Evolutionary conservation across 2,113 vertebrate species (phyloP).

Genomic region (Nestor notabilis): DNA sequence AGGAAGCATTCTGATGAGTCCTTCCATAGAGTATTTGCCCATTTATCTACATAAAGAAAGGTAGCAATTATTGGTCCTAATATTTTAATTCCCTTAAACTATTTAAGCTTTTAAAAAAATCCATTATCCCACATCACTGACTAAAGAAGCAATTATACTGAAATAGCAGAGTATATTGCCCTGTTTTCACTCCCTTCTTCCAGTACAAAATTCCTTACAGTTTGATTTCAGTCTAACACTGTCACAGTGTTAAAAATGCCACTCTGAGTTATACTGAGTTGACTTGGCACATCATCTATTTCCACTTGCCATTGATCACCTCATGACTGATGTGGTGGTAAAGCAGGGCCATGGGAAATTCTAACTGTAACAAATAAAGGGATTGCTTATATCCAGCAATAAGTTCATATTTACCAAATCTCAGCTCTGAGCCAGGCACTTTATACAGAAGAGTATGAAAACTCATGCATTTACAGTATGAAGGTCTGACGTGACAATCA

Average conservation of each 20-base stretch:
- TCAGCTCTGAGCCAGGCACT: background rate
- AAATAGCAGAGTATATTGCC: background rate
- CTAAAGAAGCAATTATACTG: background rate
- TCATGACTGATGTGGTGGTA: background rate
- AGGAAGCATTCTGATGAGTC: conserved; percentile 97
- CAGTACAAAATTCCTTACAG: background rate
- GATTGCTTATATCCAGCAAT: background rate
- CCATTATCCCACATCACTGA: background rate
- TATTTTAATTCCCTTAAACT: background rate
- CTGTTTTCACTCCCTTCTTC: background rate
- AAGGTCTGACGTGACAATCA: background rate
- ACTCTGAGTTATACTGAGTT: background rate
- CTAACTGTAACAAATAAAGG: background rate
- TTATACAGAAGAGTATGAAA: background rate
- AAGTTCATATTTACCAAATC: background rate
- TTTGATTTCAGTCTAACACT: background rate
- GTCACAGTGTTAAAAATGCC: background rate
- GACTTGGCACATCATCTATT: background rate
- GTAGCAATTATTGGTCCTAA: background rate
- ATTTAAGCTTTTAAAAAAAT: background rate
- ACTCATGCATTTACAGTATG: background rate
- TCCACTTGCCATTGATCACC: background rate
- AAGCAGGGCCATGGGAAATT: background rate
- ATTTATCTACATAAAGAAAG: conserved; percentile 84
- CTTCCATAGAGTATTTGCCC: conserved; percentile 93